Evolutionary conservation across 2,113 vertebrate species (phyloP).

Genomic region (Menidia beryllina): DNA sequence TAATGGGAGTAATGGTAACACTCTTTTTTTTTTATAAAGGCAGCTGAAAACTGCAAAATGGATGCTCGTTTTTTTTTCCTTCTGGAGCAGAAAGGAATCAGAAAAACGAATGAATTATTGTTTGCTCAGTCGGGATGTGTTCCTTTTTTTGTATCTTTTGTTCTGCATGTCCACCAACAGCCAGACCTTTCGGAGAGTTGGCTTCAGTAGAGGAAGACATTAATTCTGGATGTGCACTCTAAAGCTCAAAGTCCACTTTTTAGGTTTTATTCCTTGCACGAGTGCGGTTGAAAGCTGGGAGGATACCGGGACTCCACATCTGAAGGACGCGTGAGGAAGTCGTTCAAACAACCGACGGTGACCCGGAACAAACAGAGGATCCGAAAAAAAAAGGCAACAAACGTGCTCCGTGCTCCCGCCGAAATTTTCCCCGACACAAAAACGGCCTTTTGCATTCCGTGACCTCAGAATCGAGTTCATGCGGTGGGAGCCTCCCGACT

Average conservation of each 20-base stretch:
- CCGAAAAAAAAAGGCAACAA: conserved; percentile 9
- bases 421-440: conserved; percentile 32
- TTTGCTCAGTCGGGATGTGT: no score
- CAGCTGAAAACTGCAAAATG: no score
- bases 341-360: background rate
- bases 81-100: no score
- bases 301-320: background rate
- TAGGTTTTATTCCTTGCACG: background rate
- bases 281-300: background rate
- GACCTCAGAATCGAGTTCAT: conserved; percentile 49
- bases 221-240: background rate
- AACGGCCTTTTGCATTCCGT: conserved; percentile 24
- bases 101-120: no score
- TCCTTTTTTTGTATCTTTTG: no score
- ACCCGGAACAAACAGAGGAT: conserved; percentile 5
- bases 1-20: no score
- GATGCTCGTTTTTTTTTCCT: no score
- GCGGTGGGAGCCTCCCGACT: conserved; percentile 42
- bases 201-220: background rate
- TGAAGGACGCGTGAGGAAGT: background rate
- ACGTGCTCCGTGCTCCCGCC: no score
- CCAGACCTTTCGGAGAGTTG: no score
- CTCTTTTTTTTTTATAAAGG: no score
- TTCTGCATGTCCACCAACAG: no score
- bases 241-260: background rate